Percentiles rank a stretch among this genome's conserved stretches.
Evolutionary conservation across 2,888 invertebrate genomes (phyloP).

Genomic region (Cremastobaeus sp.): DNA sequence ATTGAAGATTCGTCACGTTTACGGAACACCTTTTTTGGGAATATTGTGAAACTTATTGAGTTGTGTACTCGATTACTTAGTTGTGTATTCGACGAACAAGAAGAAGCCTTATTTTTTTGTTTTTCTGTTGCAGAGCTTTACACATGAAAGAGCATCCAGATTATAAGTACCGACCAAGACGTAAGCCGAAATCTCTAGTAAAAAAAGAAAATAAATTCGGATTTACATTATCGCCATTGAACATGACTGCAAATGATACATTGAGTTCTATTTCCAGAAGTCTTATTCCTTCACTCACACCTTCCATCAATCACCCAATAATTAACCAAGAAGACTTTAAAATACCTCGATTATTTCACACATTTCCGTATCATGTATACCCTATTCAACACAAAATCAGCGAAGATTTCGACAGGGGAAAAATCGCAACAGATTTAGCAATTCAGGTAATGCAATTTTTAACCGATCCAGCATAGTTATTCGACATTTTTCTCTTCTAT

Average conservation of each 20-base stretch:
- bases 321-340: conserved; percentile 81
- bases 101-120: too few relatives aligned
- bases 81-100: too few relatives aligned
- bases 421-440: conserved; percentile 85
- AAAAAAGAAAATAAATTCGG: conserved; percentile 89
- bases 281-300: conserved; percentile 78
- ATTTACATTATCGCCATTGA: conserved; percentile 82
- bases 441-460: conserved; percentile 73
- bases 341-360: conserved; percentile 85
- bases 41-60: too few relatives aligned
- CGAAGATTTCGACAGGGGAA: conserved; percentile 79
- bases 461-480: too few relatives aligned
- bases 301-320: conserved; percentile 71
- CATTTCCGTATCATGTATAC: conserved; percentile 85
- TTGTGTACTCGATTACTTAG: too few relatives aligned
- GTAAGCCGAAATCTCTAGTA: conserved; percentile 91
- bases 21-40: too few relatives aligned
- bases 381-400: conserved; percentile 80
- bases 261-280: conserved; percentile 72
- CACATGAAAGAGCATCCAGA: conserved; percentile 98
- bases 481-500: too few relatives aligned
- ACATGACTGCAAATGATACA: conserved; percentile 74
- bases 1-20: conserved; percentile 12
- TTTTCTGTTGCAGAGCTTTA: conserved; percentile 74
- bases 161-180: conserved; percentile 93